phyloP scores from a whole-genome alignment of 2,888 invertebrate genomes.

The Eupsilia transversa region DNA sequence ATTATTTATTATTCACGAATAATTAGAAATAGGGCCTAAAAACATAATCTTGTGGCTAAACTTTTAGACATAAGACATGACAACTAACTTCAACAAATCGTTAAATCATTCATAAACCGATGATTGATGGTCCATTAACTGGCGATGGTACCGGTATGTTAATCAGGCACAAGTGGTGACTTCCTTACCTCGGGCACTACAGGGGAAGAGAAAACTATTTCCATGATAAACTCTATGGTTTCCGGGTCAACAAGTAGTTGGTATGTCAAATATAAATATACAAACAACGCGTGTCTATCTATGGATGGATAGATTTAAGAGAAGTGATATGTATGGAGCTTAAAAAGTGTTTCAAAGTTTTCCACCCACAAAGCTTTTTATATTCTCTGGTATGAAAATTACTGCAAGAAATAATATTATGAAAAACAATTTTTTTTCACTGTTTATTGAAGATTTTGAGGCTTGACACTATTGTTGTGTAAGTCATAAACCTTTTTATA shows the following conservation, averaged over 20 bases:
- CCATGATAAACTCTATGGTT: constrained; percentile 21
- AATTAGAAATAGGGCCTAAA: background rate
- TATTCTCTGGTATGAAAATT: background rate
- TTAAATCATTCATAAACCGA: constrained; percentile 35
- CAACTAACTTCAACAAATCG: constrained; percentile 11
- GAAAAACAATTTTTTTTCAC: background rate
- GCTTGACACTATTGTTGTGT: background rate
- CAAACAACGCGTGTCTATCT: background rate
- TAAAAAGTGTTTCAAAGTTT: background rate
- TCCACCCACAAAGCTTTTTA: background rate
- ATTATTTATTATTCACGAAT: too few species aligned
- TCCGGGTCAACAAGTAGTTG: constrained; percentile 33
- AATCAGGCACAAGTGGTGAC: constrained; percentile 43
- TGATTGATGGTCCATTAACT: constrained; percentile 48
- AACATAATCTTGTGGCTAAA: background rate
- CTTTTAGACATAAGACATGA: too few species aligned
- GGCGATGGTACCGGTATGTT: constrained; percentile 43
- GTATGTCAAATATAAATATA: constrained; percentile 33
- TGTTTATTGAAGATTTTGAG: background rate
- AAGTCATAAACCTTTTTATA: background rate
- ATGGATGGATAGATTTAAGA: background rate
- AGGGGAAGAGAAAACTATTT: constrained; percentile 50
- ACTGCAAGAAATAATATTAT: background rate
- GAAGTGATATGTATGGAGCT: background rate
- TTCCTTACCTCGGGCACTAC: constrained; percentile 30